Conservation (phyloP, 2,888 invertebrate genomes). For the Limnephilus auricula region DNA sequence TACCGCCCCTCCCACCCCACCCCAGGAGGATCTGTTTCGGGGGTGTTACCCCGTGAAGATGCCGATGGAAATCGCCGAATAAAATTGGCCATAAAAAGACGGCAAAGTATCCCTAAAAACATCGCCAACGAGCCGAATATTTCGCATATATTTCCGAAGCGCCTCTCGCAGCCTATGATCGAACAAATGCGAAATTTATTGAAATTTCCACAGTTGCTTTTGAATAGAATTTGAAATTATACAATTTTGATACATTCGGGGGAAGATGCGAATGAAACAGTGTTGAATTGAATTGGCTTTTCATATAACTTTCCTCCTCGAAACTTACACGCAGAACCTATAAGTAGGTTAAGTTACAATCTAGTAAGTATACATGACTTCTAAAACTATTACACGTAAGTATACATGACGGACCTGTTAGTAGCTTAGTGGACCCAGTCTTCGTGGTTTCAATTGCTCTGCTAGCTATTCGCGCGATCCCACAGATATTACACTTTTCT, state of each 20-base stretch:
- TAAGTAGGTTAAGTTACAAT: neutral
- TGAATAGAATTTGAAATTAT: constrained; percentile 2
- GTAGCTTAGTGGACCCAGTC: too few relatives aligned
- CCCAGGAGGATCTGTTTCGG: constrained; percentile 9
- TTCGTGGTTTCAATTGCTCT: too few relatives aligned
- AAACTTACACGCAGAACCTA: neutral
- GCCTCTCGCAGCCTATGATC: constrained; percentile 30
- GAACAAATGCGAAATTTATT: constrained; percentile 15
- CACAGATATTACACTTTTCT: too few relatives aligned
- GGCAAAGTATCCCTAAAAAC: constrained; percentile 56
- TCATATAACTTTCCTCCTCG: neutral
- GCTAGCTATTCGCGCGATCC: too few relatives aligned
- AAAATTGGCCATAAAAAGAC: constrained; percentile 65
- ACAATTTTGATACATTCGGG: neutral
- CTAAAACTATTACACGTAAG: too few relatives aligned
- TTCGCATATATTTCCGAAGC: constrained; percentile 52
- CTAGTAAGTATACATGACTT: too few relatives aligned
- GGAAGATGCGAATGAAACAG: neutral
- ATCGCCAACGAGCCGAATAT: constrained; percentile 53
- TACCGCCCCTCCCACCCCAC: neutral
- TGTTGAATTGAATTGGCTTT: neutral
- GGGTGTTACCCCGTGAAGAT: constrained; percentile 47
- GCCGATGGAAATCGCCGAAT: constrained; percentile 51
- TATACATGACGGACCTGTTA: too few relatives aligned
- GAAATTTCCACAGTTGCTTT: constrained; percentile 20